phyloP scores from a whole-genome alignment of 2,113 vertebrate species.

The Cebus imitator region DNA sequence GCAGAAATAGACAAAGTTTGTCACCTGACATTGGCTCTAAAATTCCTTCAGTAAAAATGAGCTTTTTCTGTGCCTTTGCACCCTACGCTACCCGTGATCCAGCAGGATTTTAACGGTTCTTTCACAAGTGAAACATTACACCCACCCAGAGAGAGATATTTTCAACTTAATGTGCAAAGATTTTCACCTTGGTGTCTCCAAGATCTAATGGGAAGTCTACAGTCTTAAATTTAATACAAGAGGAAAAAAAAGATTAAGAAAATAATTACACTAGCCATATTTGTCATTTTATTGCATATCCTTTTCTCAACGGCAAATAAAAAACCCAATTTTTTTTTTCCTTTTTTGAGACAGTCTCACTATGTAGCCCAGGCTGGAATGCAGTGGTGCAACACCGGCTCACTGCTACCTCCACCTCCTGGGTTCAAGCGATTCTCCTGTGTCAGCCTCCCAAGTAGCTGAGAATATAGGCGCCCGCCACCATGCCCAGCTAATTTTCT shows the following conservation, averaged over 20 bases:
- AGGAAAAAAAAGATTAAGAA: not conserved
- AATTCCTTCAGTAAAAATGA: not conserved
- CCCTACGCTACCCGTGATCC: not conserved
- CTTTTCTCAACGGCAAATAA: not conserved
- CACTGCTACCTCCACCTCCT: too few relatives aligned
- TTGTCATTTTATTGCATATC: not conserved
- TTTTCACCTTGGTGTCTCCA: conserved; percentile 48
- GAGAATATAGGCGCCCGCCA: too few relatives aligned
- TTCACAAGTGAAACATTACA: conserved; percentile 50
- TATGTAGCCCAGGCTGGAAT: too few relatives aligned
- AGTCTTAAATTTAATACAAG: not conserved
- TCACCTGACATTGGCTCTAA: not conserved
- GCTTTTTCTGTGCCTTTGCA: not conserved
- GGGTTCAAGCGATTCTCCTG: too few relatives aligned
- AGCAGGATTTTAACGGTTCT: not conserved
- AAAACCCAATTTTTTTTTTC: not conserved
- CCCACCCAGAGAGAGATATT: conserved; percentile 30
- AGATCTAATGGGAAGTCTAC: conserved; percentile 33
- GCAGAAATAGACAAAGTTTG: not conserved
- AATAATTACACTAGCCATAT: not conserved
- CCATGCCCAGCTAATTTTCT: too few relatives aligned
- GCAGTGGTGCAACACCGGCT: too few relatives aligned
- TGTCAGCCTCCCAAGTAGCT: too few relatives aligned
- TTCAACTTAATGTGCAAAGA: conserved; percentile 50
- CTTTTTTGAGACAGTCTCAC: not conserved